These are phyloP conservation scores for Garrulus glandarius DNA, from an alignment of 2,797 vertebrate species.

Conservation along the genomic window DNA sequence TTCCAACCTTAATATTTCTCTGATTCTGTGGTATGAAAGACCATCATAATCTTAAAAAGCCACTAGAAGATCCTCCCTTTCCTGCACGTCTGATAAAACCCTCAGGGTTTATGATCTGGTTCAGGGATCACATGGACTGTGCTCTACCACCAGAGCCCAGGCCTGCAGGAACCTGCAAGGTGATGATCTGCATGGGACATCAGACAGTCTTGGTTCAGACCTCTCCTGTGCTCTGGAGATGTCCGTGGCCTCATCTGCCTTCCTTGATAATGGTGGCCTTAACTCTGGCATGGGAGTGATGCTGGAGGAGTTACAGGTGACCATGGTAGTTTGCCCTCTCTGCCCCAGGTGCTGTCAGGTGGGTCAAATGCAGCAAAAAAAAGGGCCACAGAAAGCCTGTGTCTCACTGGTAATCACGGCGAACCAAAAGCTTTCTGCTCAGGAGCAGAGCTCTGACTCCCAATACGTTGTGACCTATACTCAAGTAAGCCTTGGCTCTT, in stretches of 20 bases:
- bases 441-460: background rate
- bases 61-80: background rate
- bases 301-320: background rate
- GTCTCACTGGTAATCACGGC: background rate
- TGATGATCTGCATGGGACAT: background rate
- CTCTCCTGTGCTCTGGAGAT: background rate
- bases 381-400: accelerated
- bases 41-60: background rate
- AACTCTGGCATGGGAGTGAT: background rate
- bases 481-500: background rate
- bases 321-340: background rate
- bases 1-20: background rate
- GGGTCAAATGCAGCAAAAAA: background rate
- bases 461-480: background rate
- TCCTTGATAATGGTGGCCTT: background rate
- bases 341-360: background rate
- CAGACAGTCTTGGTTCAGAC: background rate
- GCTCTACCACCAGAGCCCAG: background rate
- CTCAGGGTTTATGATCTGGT: background rate
- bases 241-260: accelerated
- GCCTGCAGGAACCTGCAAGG: accelerated
- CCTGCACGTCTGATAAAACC: accelerated
- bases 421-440: background rate
- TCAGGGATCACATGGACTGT: background rate
- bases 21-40: background rate